Base-by-base conservation (phyloP, 2,888 invertebrate genomes). In the Megaustenia siamemsis region DNA sequence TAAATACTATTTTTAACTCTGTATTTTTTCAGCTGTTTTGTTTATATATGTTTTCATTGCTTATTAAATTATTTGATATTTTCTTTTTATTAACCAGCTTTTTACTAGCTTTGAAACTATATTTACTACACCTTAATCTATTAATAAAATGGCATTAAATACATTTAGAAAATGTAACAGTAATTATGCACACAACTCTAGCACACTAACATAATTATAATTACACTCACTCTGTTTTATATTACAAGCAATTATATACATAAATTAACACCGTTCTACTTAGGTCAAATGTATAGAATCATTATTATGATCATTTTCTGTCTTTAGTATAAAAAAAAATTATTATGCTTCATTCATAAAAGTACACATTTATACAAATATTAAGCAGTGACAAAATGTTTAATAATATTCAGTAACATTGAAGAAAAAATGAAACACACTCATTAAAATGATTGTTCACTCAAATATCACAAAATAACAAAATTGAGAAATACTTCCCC, bases 401-500 rank as follows among this genome's bases (percentile, higher is more conserved):
- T 15, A 68, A 18, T 68, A 68, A 2, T 15, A 38, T 68, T 35
- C 35, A 68, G 15, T 68, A 38, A 12, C 35, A 68, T 3, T 68
- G 5, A 35, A 18, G n/a, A 32, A 68, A 68, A 68, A 68, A 12
- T 2, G n/a, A n/a, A 3, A 8, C 8, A 68, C 35, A 68, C 35
- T 18, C 35, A 35, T 68, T 28, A 35, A 68, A 68, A 68, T 68
- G 68, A 15, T 68, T 68, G 35, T 68, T 68, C 6, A 12, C 12
- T 68, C 12, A 35, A 68, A 68, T 68, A 68, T 68, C 68, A 68
- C 68, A 60, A 60, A 8, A 32, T 38, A 68, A 68, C 68, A 68
- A 35, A 68, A 68, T 35, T 15, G 38, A 35, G 68, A 68, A 68
- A 28, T n/a, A n/a, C n/a, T n/a, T n/a, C n/a, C n/a, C n/a, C n/a